Evolutionary conservation across 1,140 invertebrate genomes (phyloP), one percentile per base, ranked within the genome.

Genomic region (Triops longicaudatus): DNA sequence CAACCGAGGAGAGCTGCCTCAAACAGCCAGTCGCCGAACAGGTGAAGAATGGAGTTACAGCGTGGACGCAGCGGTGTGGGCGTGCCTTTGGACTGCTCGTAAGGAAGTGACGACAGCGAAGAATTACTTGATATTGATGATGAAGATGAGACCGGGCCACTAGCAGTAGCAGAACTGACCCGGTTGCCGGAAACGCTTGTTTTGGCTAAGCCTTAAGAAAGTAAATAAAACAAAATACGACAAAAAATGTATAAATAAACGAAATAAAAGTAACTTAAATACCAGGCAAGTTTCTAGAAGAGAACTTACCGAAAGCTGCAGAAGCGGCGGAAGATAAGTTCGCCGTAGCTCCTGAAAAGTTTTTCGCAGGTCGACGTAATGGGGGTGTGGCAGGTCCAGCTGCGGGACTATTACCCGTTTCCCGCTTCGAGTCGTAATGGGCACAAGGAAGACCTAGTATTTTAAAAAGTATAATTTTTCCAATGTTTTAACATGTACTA

Each of bases 1-100:
- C 89, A 90, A 72, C 93, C 94, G 79, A 97, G 92, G 81, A 97
- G 90, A 27, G 95, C 92, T 31, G 96, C 95, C 84, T 98, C 96
- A 84, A 98, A 98, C 42, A 98, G 86, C 97, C 97, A 98, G 82
- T 95, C 91, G 14, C 96, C 96, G 86, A 98, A 98, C 76, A 98
- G 85, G 86, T 98, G 95, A 37, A 98, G 87, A 84, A 98, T 93
- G 81, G 95, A 98, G 82, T 94, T 94, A 79, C 95, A 96, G 81
- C 93, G 94, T 11, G 96, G 94, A 76, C 95, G 87, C 27, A 88
- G 86, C 41, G 89, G 87, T n/a, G 63, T 75, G 26, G 43, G 26
- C 3, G 42, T 27, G 74, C 26, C 22, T 63, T 63, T 75, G 22
- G 22, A 63, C 28, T 41, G 73, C 22, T 37, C 28, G 31, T 74